Conservation (phyloP, 2,888 invertebrate species). For the Pantelozetes paolii region DNA sequence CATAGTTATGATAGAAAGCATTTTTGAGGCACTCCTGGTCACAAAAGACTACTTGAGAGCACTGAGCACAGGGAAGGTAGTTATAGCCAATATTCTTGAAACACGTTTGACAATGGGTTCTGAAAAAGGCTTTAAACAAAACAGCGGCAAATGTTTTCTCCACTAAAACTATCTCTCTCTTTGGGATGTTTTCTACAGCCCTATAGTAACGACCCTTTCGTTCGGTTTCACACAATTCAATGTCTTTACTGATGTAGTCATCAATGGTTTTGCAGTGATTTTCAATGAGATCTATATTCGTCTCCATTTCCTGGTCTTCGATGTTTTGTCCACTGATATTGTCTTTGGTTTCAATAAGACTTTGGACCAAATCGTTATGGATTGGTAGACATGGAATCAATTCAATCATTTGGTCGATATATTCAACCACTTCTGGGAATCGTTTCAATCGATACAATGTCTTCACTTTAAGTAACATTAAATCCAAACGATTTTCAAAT, state of each 20-base stretch:
- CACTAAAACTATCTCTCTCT: neutral
- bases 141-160: neutral
- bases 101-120: constrained; percentile 21
- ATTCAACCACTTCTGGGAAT: neutral
- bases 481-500: neutral
- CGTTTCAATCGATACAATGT: neutral
- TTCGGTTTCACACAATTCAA: neutral
- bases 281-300: neutral
- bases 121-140: neutral
- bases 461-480: constrained; percentile 3
- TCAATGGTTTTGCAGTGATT: neutral
- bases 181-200: neutral
- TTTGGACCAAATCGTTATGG: neutral
- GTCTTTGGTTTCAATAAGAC: neutral
- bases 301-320: neutral
- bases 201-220: neutral
- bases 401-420: neutral
- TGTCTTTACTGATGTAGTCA: neutral
- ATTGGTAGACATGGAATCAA: constrained; percentile 17
- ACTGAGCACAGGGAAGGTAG: neutral
- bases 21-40: neutral
- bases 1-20: neutral
- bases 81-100: constrained; percentile 26
- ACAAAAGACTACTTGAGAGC: constrained; percentile 20
- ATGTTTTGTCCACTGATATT: neutral